These are phyloP conservation scores for Psittacus erithacus DNA, from an alignment of 2,113 vertebrate genomes.

Conservation along the genomic window DNA sequence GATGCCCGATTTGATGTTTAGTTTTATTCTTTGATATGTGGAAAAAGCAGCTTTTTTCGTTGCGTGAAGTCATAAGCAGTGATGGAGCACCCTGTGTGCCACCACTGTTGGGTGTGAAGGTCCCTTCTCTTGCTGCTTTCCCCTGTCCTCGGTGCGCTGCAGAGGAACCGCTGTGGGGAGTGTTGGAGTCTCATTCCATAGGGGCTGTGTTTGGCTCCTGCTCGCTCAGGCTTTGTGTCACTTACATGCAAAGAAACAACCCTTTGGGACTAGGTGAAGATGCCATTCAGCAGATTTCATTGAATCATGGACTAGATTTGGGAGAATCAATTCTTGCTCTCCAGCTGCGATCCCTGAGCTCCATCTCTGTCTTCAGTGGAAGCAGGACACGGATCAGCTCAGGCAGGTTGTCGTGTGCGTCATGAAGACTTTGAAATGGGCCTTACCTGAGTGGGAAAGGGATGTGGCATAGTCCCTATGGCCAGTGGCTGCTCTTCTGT, in stretches of 20 bases:
- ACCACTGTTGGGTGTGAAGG: rapidly evolving
- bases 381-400: background rate
- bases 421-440: background rate
- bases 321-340: background rate
- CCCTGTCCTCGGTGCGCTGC: rapidly evolving
- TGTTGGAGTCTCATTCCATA: rapidly evolving
- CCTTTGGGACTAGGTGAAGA: background rate
- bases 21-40: background rate
- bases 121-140: background rate
- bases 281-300: background rate
- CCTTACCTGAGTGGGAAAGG: background rate
- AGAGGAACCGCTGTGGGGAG: background rate
- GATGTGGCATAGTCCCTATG: background rate
- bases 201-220: background rate
- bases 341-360: background rate
- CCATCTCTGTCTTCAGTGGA: rapidly evolving
- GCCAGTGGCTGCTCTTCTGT: background rate
- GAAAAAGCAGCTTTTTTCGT: background rate
- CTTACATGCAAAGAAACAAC: background rate
- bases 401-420: rapidly evolving
- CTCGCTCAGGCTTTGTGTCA: background rate
- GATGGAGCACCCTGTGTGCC: background rate
- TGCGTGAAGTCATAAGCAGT: background rate
- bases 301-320: rapidly evolving
- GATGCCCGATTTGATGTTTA: background rate